Conservation (phyloP, 2,797 vertebrate species). For the Phylloscopus collybita region DNA sequence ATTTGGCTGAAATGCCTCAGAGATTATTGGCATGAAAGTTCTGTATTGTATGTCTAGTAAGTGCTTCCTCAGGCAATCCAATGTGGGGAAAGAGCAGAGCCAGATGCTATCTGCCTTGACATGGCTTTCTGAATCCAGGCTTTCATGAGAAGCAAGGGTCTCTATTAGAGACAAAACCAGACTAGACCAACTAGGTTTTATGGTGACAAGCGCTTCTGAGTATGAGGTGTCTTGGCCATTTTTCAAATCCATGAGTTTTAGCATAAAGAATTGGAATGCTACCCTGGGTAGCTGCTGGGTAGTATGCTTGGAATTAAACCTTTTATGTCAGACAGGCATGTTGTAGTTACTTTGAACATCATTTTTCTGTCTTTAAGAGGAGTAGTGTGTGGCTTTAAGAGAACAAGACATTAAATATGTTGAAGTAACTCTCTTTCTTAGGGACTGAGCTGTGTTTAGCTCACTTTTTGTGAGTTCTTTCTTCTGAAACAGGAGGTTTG, state of each 20-base stretch:
- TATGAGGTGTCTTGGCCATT: background rate
- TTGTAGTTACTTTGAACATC: background rate
- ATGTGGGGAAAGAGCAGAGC: background rate
- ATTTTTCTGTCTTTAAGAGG: background rate
- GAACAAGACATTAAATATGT: background rate
- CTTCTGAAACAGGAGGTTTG: background rate
- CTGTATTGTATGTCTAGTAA: conserved; percentile 35
- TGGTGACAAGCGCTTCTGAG: background rate
- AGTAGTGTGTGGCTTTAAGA: background rate
- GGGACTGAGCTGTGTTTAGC: background rate
- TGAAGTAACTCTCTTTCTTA: background rate
- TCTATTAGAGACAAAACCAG: background rate
- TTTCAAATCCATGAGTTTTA: background rate
- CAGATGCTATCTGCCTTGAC: conserved; percentile 16
- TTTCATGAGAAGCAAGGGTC: conserved; percentile 3
- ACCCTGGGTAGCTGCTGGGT: background rate
- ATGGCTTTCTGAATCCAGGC: conserved; percentile 25
- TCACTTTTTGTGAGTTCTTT: background rate
- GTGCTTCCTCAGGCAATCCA: background rate
- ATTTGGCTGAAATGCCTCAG: conserved; percentile 23
- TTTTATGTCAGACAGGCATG: background rate
- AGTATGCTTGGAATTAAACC: background rate
- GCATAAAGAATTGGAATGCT: background rate
- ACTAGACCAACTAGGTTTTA: background rate
- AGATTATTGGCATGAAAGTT: conserved; percentile 43